A percentile compares a stretch with the other conserved stretches of the same genome.
Evolutionary conservation across 1,140 invertebrate species (phyloP).

Genomic region (Tetramorium alpestre): DNA sequence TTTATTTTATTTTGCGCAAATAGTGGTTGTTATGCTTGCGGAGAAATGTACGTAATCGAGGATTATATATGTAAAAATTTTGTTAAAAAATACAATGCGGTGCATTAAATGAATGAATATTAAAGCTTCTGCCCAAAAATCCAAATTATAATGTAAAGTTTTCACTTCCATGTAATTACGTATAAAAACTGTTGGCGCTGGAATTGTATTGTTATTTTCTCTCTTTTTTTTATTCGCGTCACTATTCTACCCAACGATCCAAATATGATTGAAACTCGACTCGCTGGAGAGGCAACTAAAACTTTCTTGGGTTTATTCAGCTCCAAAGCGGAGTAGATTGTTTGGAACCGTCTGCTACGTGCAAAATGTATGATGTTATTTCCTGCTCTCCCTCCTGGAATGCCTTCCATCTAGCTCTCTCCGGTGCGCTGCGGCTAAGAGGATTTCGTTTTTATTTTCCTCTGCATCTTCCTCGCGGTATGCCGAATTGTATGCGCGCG

Average conservation of each 20-base stretch:
- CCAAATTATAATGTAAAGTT: conserved; percentile 8
- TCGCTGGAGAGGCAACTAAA: conserved; percentile 14
- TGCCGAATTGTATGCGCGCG: conserved; percentile 27
- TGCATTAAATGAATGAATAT: neutral
- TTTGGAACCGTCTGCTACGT: conserved; percentile 55
- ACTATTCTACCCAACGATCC: conserved; percentile 2
- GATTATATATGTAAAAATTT: conserved; percentile 33
- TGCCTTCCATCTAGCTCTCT: conserved; percentile 3
- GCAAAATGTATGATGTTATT: conserved; percentile 60
- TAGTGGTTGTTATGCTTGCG: conserved; percentile 18
- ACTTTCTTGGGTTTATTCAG: conserved; percentile 46
- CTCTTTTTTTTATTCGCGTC: neutral
- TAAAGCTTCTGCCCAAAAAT: conserved; percentile 4
- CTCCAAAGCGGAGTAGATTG: conserved; percentile 49
- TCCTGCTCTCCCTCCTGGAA: conserved; percentile 49
- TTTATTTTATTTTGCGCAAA: conserved; percentile 29
- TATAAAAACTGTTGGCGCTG: neutral
- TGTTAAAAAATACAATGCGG: conserved; percentile 12
- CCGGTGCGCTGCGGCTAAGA: conserved; percentile 22
- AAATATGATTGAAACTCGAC: conserved; percentile 39
- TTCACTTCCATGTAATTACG: conserved; percentile 5
- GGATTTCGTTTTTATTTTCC: conserved; percentile 54
- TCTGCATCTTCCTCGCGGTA: conserved; percentile 31
- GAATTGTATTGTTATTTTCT: conserved; percentile 13
- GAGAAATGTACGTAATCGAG: neutral